These are phyloP conservation scores for Spondyliosoma cantharus DNA, from an alignment of 2,797 vertebrate species.

Conservation along the genomic window DNA sequence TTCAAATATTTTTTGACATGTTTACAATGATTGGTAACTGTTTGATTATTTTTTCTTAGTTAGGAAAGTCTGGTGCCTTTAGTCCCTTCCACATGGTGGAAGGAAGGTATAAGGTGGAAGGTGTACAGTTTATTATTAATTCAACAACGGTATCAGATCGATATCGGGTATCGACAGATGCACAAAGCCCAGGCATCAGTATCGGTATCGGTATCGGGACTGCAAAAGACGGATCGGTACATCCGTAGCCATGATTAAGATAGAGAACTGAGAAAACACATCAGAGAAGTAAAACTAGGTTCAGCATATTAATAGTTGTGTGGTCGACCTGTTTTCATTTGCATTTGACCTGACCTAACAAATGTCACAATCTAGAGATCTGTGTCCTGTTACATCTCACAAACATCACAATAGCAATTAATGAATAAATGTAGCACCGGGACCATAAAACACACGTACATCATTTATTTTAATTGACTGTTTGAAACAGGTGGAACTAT, in stretches of 20 bases:
- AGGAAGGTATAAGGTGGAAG: no score
- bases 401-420: not conserved
- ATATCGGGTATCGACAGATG: no score
- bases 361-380: not conserved
- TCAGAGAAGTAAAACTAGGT: slow-evolving; percentile 48
- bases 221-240: no score
- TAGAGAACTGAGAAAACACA: slow-evolving; percentile 44
- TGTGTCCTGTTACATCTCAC: not conserved
- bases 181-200: no score
- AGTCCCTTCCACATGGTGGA: no score
- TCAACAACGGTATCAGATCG: no score
- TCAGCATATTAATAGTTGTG: not conserved
- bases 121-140: no score
- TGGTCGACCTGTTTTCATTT: not conserved
- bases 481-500: not conserved
- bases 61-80: no score
- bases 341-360: not conserved
- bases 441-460: not conserved
- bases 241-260: slow-evolving; percentile 13
- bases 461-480: not conserved
- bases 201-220: no score
- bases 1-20: no score
- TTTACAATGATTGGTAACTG: no score
- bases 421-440: not conserved
- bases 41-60: no score